phyloP scores from a whole-genome alignment of 2,888 invertebrate species.

The Melinaea marsaeus region DNA sequence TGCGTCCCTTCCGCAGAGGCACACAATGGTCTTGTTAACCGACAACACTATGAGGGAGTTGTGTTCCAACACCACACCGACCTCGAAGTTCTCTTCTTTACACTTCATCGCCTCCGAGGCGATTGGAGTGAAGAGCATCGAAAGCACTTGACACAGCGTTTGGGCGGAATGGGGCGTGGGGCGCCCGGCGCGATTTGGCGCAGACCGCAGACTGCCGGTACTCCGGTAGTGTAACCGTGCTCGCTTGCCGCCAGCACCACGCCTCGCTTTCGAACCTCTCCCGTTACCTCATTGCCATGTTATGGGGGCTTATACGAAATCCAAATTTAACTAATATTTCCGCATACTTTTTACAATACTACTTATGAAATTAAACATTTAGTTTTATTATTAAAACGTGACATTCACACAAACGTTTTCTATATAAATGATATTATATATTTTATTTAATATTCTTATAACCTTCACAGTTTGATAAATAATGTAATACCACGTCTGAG shows the following conservation, averaged over 20 bases:
- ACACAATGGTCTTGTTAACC: slow-evolving; percentile 74
- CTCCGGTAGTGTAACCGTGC: slow-evolving; percentile 63
- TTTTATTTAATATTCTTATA: neutral
- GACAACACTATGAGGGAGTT: slow-evolving; percentile 74
- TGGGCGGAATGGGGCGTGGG: slow-evolving; percentile 50
- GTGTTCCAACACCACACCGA: slow-evolving; percentile 74
- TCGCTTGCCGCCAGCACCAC: slow-evolving; percentile 59
- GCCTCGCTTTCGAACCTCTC: slow-evolving; percentile 73
- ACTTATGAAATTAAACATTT: neutral
- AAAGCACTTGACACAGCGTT: slow-evolving; percentile 58
- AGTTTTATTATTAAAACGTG: no score
- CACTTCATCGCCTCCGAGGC: slow-evolving; percentile 78
- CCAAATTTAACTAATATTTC: slow-evolving; percentile 36
- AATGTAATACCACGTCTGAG: neutral
- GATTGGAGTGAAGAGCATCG: slow-evolving; percentile 76
- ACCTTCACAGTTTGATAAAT: neutral
- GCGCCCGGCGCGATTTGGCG: slow-evolving; percentile 67
- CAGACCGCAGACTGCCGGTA: slow-evolving; percentile 62
- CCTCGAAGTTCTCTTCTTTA: slow-evolving; percentile 77
- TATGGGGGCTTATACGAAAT: slow-evolving; percentile 71
- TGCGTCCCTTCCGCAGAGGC: slow-evolving; percentile 71
- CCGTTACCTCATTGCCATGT: slow-evolving; percentile 75
- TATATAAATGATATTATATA: no score
- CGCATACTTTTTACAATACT: slow-evolving; percentile 10
- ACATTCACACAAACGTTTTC: no score